phyloP scores from a whole-genome alignment of 2,113 vertebrate genomes.

The Ranitomeya variabilis region DNA sequence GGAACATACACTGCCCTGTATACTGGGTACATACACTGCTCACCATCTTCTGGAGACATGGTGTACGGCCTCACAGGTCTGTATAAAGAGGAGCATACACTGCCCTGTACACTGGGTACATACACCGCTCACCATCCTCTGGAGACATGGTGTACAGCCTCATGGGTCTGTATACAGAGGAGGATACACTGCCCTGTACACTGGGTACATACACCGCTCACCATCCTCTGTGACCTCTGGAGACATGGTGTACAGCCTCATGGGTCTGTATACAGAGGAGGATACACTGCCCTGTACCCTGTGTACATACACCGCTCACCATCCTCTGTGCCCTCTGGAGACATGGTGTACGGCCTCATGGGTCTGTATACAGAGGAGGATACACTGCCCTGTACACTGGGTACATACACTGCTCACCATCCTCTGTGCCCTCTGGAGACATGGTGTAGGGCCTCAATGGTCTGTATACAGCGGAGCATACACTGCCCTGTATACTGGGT shows the following conservation, averaged over 20 bases:
- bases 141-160: not conserved
- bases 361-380: not conserved
- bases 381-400: not conserved
- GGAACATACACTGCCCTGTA: not conserved
- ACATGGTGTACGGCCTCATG: not conserved
- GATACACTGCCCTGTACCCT: not conserved
- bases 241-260: not conserved
- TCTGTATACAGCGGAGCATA: not conserved
- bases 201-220: too few species aligned
- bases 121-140: too few species aligned
- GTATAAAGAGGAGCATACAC: not conserved
- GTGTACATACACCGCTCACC: too few species aligned
- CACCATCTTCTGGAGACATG: too few species aligned
- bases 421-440: not conserved
- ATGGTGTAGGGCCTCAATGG: not conserved
- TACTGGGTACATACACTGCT: too few species aligned
- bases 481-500: not conserved
- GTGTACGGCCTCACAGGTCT: not conserved
- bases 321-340: too few species aligned
- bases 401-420: too few species aligned
- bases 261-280: not conserved
- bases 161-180: not conserved
- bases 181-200: not conserved
- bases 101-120: not conserved
- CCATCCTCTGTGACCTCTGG: too few species aligned